Evolutionary conservation across 1,140 invertebrate species (phyloP), one percentile per base, ranked within the genome.

Genomic region (Solenopsis invicta): DNA sequence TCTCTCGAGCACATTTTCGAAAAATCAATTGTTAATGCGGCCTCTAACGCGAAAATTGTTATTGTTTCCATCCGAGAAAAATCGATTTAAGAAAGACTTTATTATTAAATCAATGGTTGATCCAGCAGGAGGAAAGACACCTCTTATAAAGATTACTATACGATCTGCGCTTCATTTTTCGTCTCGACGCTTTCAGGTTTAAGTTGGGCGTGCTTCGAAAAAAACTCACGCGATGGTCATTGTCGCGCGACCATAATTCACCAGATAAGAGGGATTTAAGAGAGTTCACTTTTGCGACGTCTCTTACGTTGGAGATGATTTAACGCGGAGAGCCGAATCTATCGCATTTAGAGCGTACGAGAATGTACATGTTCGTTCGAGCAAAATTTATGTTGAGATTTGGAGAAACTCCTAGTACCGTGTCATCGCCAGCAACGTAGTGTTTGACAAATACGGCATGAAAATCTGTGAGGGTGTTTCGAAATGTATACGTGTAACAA

Each of bases 231-330:
- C 41, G 67, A 41, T 52, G n/a, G 29, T 54, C 29, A 74, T 77
- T 76, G 77, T 84, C 56, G 87, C 54, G 24, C 48, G 0, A 56
- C 24, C 69, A 90, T 90, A 90, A 90, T 78, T 90, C 78, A 90
- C 13, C 48, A 74, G 88, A 90, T 85, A 80, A 90, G 86, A 89
- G 48, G 84, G 84, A 90, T 87, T 87, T 89, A 84, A 64, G 88
- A 52, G 85, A 77, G 64, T 59, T 75, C 62, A 86, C 54, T 48
- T 81, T 59, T 69, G 34, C 84, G 45, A 54, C 50, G 54, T 61
- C 52, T 82, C 76, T 71, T 67, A 29, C 76, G n/a, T 45, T 52
- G 34, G 29, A 75, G 37, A 84, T 87, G 77, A 56, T 61, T 64
- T 56, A 72, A 41, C 61, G 45, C 24, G 34, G 41, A 66, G 34